These are phyloP conservation scores for Sus cebifrons DNA, from an alignment of 2,797 vertebrate species.

Conservation along the genomic window DNA sequence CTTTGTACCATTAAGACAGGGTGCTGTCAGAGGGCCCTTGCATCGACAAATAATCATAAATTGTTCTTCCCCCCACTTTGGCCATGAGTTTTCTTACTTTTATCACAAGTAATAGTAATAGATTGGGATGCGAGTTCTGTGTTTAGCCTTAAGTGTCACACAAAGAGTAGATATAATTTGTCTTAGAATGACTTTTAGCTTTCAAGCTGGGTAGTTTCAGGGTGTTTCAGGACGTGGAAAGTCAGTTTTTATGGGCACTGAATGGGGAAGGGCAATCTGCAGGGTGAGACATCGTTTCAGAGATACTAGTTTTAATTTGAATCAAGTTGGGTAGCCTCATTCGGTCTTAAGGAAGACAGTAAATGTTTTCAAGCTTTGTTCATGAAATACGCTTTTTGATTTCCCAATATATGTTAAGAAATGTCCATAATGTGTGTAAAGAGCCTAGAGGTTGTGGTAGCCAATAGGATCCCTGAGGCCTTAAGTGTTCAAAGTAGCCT, in stretches of 20 bases:
- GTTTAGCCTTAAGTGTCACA: constrained; percentile 44
- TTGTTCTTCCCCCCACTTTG: neutral
- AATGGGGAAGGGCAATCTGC: constrained; percentile 44
- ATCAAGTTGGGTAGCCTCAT: neutral
- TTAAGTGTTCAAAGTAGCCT: constrained; percentile 57
- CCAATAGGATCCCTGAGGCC: constrained; percentile 58
- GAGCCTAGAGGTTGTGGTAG: constrained; percentile 49
- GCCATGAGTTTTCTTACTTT: constrained; percentile 38
- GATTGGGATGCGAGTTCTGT: constrained; percentile 7
- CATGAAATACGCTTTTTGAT: constrained; percentile 62
- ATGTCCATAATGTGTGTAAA: constrained; percentile 44
- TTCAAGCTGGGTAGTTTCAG: constrained; percentile 38
- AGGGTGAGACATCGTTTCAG: constrained; percentile 21
- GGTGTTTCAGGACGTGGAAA: constrained; percentile 69
- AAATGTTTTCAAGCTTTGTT: constrained; percentile 72
- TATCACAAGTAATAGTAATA: neutral
- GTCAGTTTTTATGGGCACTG: constrained; percentile 70
- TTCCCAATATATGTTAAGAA: constrained; percentile 80
- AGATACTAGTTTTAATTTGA: constrained; percentile 50
- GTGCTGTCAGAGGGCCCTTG: constrained; percentile 48
- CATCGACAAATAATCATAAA: constrained; percentile 38
- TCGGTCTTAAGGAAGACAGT: constrained; percentile 3
- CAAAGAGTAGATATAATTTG: neutral
- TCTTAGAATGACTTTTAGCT: constrained; percentile 64
- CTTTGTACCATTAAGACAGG: constrained; percentile 77